These are phyloP conservation scores for Frankliniella fusca DNA, from an alignment of 2,888 invertebrate species.

Conservation along the genomic window DNA sequence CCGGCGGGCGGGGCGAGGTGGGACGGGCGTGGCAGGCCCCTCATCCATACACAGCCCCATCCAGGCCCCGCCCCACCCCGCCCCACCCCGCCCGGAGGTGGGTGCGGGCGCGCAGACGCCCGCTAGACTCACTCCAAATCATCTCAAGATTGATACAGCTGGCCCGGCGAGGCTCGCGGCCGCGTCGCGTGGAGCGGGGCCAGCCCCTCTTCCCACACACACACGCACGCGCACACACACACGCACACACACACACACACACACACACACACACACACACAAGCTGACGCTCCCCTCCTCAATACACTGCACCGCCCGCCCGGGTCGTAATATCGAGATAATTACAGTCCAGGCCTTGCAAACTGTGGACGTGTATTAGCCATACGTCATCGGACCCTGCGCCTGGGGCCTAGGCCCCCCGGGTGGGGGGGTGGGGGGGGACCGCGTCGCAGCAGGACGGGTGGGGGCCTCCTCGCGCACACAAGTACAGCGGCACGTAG, in stretches of 20 bases:
- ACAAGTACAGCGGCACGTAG: no score
- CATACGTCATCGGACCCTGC: neutral
- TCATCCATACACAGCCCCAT: neutral
- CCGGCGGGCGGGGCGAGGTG: neutral
- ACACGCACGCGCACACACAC: no score
- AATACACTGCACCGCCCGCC: no score
- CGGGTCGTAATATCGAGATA: constrained; percentile 11
- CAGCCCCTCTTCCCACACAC: no score
- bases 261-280: no score
- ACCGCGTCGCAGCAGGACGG: no score
- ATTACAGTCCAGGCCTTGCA: neutral
- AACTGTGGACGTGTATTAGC: constrained; percentile 7
- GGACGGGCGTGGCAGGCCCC: neutral
- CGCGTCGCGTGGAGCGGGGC: neutral
- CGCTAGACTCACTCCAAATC: neutral
- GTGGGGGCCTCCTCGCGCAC: no score
- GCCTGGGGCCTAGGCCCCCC: no score
- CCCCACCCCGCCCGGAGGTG: neutral
- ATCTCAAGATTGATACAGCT: constrained; percentile 5
- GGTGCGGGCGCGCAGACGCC: neutral
- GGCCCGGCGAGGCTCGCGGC: neutral
- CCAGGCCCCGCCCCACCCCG: neutral
- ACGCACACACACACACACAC: no score
- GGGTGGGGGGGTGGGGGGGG: no score
- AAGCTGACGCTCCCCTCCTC: neutral